These are phyloP conservation scores for human (Homo sapiens) DNA, from an alignment of 2,113 vertebrate genomes.

Conservation along the genomic window DNA sequence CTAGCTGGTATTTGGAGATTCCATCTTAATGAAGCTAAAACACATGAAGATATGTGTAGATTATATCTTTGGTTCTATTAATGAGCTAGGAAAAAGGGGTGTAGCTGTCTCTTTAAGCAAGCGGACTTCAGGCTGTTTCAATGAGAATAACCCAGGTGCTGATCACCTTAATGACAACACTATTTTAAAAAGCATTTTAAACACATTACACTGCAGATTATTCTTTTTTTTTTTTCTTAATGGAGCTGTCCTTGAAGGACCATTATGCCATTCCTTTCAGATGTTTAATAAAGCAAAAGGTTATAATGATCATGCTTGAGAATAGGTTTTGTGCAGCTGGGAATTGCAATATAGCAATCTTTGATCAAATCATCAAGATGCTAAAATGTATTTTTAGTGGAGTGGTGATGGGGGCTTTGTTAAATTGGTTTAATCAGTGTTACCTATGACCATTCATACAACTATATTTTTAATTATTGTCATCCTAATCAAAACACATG, in stretches of 20 bases:
- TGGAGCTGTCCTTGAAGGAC: conserved; percentile 78
- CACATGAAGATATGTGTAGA: neutral
- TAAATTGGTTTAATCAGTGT: conserved; percentile 72
- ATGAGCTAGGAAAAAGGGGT: conserved; percentile 29
- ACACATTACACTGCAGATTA: conserved; percentile 70
- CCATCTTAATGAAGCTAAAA: conserved; percentile 27
- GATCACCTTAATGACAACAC: conserved; percentile 72
- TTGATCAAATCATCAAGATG: conserved; percentile 74
- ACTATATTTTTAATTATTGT: conserved; percentile 75
- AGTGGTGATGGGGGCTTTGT: conserved; percentile 67
- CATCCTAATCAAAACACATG: conserved; percentile 47
- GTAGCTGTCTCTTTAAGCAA: conserved; percentile 63
- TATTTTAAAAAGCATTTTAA: conserved; percentile 78
- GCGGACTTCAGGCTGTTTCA: conserved; percentile 28
- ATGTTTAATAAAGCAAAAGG: conserved; percentile 80
- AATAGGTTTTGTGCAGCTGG: conserved; percentile 75
- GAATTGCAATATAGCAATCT: conserved; percentile 69
- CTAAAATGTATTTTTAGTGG: conserved; percentile 72
- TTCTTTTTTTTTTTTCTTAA: conserved; percentile 75
- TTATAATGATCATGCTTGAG: conserved; percentile 76
- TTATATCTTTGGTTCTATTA: conserved; percentile 41
- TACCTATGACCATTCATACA: conserved; percentile 52
- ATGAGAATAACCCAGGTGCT: conserved; percentile 63
- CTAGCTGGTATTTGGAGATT: conserved; percentile 37
- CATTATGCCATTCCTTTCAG: conserved; percentile 77